Percentiles rank a stretch among this genome's conserved stretches.
Conservation (phyloP, 2,797 vertebrate species). For the Notolabrus celidotus region DNA sequence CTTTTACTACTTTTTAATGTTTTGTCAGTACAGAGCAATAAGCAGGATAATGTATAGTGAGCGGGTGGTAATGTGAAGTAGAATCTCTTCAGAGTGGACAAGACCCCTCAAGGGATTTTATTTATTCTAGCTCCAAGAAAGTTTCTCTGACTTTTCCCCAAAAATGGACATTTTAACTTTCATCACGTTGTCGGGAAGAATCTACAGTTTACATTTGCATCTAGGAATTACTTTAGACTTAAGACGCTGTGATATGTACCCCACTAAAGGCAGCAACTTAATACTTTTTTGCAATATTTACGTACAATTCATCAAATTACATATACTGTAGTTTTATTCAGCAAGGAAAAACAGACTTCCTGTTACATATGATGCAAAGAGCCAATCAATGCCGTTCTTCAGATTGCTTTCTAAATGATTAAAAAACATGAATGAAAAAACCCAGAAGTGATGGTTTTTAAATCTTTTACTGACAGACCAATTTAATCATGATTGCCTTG, state of each 20-base stretch:
- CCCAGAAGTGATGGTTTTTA: constrained; percentile 35
- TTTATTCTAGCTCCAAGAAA: no score
- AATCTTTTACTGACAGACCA: constrained; percentile 39
- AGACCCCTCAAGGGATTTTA: no score
- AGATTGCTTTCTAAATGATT: constrained; percentile 22
- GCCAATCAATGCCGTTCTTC: constrained; percentile 38
- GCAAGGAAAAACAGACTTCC: constrained; percentile 45
- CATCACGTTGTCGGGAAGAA: not conserved
- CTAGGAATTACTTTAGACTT: not conserved
- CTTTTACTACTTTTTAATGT: no score
- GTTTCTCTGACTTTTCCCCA: no score
- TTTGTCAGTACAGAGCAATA: no score
- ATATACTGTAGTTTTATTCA: constrained; percentile 25
- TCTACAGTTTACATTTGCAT: not conserved
- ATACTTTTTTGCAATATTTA: constrained; percentile 30
- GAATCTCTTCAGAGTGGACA: no score
- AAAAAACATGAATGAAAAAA: constrained; percentile 25
- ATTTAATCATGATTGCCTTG: constrained; percentile 58
- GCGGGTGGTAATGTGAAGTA: no score
- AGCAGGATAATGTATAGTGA: no score
- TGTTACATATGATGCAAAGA: constrained; percentile 27
- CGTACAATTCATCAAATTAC: constrained; percentile 28
- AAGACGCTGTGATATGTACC: constrained; percentile 22
- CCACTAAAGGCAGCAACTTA: constrained; percentile 23
- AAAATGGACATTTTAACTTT: no score